Evolutionary conservation across 1,140 invertebrate species (phyloP).

Genomic region (Drosophila novamexicana): DNA sequence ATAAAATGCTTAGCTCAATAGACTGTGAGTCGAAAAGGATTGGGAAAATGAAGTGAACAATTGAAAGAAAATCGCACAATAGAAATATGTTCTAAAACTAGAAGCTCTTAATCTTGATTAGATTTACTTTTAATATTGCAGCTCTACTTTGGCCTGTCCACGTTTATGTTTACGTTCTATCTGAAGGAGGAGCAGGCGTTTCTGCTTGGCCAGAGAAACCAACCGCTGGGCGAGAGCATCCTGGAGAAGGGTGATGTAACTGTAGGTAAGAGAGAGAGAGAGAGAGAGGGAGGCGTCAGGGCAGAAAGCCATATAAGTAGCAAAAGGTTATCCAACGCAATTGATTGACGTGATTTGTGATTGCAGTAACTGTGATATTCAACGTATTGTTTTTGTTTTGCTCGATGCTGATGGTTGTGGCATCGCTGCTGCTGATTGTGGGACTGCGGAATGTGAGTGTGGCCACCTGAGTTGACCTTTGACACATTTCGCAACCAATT

Average conservation of each 20-base stretch:
- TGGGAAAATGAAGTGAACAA: too few species aligned
- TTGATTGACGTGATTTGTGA: slow-evolving; percentile 47
- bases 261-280: slow-evolving; percentile 50
- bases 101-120: background rate
- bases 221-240: slow-evolving; percentile 66
- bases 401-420: slow-evolving; percentile 69
- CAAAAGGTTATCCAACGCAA: background rate
- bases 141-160: slow-evolving; percentile 76
- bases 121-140: slow-evolving; percentile 26
- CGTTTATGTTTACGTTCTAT: slow-evolving; percentile 70
- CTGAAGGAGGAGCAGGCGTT: slow-evolving; percentile 72
- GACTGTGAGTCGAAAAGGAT: too few species aligned
- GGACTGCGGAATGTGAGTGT: slow-evolving; percentile 68
- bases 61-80: too few species aligned
- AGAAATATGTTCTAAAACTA: too few species aligned
- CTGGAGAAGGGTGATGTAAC: slow-evolving; percentile 75
- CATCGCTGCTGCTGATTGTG: slow-evolving; percentile 63
- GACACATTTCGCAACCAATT: too few species aligned
- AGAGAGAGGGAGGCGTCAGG: background rate
- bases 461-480: slow-evolving; percentile 1
- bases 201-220: slow-evolving; percentile 52
- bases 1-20: too few species aligned
- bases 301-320: background rate
- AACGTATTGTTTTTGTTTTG: slow-evolving; percentile 78
- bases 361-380: slow-evolving; percentile 81